phyloP scores from a whole-genome alignment of 2,888 invertebrate genomes.

The Limnephilus lunatus region DNA sequence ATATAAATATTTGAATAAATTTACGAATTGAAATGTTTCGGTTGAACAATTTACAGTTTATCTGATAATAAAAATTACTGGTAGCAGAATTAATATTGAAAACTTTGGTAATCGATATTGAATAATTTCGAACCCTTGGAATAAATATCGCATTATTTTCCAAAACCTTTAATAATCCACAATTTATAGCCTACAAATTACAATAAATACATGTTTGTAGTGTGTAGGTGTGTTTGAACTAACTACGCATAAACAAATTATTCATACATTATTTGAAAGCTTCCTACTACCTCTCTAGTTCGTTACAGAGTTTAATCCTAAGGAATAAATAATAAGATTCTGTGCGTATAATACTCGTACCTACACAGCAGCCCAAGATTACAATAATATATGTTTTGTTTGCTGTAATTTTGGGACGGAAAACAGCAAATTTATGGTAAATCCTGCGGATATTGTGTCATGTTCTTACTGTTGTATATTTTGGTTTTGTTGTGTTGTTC shows the following conservation, averaged over 20 bases:
- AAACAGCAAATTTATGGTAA: background rate
- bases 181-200: background rate
- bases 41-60: background rate
- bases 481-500: background rate
- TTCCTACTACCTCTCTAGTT: background rate
- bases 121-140: background rate
- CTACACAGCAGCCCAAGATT: background rate
- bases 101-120: background rate
- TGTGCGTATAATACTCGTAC: background rate
- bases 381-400: background rate
- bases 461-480: background rate
- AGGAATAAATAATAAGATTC: constrained; percentile 11
- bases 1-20: too few relatives aligned
- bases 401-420: background rate
- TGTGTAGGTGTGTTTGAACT: background rate
- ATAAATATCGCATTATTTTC: background rate
- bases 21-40: background rate
- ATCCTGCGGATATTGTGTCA: background rate
- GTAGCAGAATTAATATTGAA: background rate
- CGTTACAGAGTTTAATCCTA: background rate
- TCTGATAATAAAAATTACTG: background rate
- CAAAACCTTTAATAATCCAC: background rate
- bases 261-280: background rate
- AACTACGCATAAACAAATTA: background rate
- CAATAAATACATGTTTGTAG: background rate